Percentiles rank a stretch among this genome's conserved stretches.
Evolutionary conservation across 2,113 vertebrate genomes (phyloP).

Genomic region (Psittacula cyanocephala): DNA sequence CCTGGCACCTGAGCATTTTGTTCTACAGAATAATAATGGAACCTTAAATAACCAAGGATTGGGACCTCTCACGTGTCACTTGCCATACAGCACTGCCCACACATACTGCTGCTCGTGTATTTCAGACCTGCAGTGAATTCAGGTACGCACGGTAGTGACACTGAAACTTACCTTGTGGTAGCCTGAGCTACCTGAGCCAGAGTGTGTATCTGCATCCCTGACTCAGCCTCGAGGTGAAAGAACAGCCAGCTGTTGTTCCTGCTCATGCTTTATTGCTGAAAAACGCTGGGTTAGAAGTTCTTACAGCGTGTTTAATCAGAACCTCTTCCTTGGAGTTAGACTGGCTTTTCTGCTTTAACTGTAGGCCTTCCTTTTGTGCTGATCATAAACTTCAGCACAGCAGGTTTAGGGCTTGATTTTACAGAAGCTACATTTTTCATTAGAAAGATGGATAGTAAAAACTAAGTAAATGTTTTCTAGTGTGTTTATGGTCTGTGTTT

Average conservation of each 20-base stretch:
- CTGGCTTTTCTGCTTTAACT: neutral
- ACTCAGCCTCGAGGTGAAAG: neutral
- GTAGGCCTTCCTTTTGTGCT: neutral
- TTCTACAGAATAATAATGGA: neutral
- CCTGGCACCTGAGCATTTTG: neutral
- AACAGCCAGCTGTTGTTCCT: neutral
- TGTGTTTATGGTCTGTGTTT: neutral
- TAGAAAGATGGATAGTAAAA: neutral
- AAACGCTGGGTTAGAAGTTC: neutral
- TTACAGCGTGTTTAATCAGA: neutral
- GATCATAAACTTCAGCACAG: neutral
- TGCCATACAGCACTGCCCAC: neutral
- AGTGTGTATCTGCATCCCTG: neutral
- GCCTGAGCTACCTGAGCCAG: too few species aligned
- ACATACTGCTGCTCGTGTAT: neutral
- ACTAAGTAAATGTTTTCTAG: neutral
- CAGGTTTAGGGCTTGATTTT: neutral
- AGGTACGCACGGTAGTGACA: neutral
- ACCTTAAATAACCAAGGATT: neutral
- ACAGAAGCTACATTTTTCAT: neutral
- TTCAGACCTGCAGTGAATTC: neutral
- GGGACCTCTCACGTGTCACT: neutral
- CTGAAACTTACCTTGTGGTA: neutral
- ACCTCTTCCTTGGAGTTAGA: neutral
- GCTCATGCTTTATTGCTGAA: neutral